Conservation (phyloP, 2,113 vertebrate species). For the Acanthochromis polyacanthus region DNA sequence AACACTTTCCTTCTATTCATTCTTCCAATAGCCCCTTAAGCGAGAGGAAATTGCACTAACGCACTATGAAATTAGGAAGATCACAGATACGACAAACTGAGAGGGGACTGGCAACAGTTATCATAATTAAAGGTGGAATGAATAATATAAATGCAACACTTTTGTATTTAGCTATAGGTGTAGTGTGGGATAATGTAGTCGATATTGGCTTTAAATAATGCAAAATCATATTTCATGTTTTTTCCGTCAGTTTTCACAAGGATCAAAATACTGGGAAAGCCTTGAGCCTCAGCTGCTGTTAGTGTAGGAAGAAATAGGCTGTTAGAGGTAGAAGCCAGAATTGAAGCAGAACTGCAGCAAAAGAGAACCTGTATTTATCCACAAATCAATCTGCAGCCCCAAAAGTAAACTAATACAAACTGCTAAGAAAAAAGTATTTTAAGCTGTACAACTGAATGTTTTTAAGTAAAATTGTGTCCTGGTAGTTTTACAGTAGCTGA, state of each 20-base stretch:
- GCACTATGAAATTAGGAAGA: constrained; percentile 73
- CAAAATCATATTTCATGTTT: neutral
- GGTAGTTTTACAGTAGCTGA: no score
- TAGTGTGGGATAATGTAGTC: neutral
- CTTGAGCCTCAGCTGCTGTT: neutral
- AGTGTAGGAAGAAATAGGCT: neutral
- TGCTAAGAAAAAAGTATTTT: no score
- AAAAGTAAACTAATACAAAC: no score
- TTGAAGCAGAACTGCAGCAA: no score
- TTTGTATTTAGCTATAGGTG: neutral
- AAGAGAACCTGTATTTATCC: no score
- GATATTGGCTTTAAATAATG: neutral
- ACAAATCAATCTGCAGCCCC: no score
- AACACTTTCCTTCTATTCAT: constrained; percentile 77
- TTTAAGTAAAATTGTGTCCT: no score
- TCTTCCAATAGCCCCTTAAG: constrained; percentile 70
- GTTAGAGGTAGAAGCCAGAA: no score
- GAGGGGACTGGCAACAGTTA: constrained; percentile 46
- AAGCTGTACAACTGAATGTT: no score
- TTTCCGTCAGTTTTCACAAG: neutral
- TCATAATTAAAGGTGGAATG: constrained; percentile 33
- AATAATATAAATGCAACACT: neutral
- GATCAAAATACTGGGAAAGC: neutral
- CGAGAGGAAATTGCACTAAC: constrained; percentile 65
- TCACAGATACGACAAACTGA: constrained; percentile 63